A percentile compares a stretch with the other conserved stretches of the same genome.
phyloP scores from a whole-genome alignment of 64 coral and sea anemone species.

The Montipora efflorescens region DNA sequence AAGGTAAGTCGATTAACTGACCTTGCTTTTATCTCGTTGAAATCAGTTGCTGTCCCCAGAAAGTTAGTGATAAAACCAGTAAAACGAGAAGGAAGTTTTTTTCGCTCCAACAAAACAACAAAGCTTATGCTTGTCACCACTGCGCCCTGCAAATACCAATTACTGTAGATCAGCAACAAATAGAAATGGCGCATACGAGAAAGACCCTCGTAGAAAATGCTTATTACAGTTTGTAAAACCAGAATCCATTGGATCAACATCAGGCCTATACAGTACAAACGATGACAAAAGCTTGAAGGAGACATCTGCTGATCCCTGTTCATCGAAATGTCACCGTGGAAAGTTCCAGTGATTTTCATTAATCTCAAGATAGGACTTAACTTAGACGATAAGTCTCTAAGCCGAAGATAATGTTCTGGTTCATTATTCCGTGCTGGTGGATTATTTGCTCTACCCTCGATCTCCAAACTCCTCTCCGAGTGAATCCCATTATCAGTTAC shows the following conservation, averaged over 20 bases:
- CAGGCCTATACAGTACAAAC: neutral
- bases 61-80: neutral
- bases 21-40: neutral
- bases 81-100: neutral
- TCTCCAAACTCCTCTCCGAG: no score
- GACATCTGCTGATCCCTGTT: no score
- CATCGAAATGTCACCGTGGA: neutral
- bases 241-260: neutral
- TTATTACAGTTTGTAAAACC: neutral
- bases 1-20: neutral
- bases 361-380: conserved; percentile 1
- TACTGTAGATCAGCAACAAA: neutral
- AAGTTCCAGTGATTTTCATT: conserved; percentile 9
- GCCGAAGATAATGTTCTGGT: neutral
- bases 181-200: neutral
- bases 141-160: neutral
- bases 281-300: neutral
- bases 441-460: no score
- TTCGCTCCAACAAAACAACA: neutral
- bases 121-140: neutral
- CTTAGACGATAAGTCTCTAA: neutral
- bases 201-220: neutral
- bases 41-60: neutral
- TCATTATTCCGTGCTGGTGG: no score
- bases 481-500: no score